phyloP scores from a whole-genome alignment of 2,888 invertebrate genomes.

The Iphiclides podalirius region DNA sequence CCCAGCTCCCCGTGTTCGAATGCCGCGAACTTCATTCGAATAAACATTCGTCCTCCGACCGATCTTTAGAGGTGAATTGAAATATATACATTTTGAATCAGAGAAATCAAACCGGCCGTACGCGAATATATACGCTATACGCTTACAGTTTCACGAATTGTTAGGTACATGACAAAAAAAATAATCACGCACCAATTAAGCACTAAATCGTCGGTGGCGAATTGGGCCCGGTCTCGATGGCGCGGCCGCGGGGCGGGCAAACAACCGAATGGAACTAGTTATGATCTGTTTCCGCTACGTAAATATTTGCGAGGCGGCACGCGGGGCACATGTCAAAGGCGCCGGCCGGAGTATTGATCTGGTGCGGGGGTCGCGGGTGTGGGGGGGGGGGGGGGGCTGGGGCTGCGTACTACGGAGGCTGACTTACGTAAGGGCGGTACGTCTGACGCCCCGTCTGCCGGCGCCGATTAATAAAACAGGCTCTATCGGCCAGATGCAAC shows the following conservation, averaged over 20 bases:
- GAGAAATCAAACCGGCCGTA: too few species aligned
- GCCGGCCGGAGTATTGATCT: conserved; percentile 78
- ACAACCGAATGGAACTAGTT: conserved; percentile 64
- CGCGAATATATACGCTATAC: too few species aligned
- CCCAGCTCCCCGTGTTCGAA: too few species aligned
- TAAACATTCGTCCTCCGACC: too few species aligned
- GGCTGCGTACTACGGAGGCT: conserved; percentile 50
- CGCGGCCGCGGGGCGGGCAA: conserved; percentile 39
- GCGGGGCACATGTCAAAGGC: conserved; percentile 78
- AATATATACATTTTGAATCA: too few species aligned
- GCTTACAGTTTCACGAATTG: too few species aligned
- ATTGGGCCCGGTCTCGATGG: conserved; percentile 45
- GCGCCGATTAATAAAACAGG: conserved; percentile 72
- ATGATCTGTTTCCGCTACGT: conserved; percentile 76
- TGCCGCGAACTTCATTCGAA: too few species aligned
- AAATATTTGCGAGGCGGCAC: conserved; percentile 75
- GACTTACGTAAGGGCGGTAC: conserved; percentile 73
- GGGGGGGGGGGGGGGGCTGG: conserved; percentile 32
- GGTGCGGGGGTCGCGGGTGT: conserved; percentile 44
- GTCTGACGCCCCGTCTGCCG: conserved; percentile 73
- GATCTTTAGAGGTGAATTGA: too few species aligned
- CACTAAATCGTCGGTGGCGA: too few species aligned
- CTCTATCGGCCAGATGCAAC: conserved; percentile 54
- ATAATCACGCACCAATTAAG: too few species aligned
- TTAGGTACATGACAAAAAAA: too few species aligned